These are phyloP conservation scores for Steinernema scapterisci DNA, from an alignment of 2,888 invertebrate genomes.

Conservation along the genomic window DNA sequence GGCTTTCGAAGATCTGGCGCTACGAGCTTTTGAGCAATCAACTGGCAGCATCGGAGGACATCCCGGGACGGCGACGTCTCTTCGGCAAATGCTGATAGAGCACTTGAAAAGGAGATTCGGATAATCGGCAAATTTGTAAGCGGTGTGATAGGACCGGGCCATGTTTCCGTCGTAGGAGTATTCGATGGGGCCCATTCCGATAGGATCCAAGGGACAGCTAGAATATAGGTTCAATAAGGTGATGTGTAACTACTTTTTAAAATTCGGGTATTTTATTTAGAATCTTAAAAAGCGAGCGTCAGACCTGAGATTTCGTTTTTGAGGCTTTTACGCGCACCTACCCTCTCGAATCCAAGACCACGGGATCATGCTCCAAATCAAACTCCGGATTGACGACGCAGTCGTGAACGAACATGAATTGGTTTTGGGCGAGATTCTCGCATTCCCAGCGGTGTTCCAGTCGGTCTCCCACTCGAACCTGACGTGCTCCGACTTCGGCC, in stretches of 20 bases:
- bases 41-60: not conserved
- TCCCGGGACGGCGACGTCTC: slow-evolving; percentile 25
- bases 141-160: slow-evolving; percentile 33
- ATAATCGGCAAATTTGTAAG: slow-evolving; percentile 39
- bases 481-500: slow-evolving; percentile 5
- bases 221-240: not conserved
- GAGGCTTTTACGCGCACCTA: too few relatives aligned
- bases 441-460: slow-evolving; percentile 37
- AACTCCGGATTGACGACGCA: slow-evolving; percentile 42
- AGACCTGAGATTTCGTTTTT: too few relatives aligned
- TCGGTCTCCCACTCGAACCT: slow-evolving; percentile 35
- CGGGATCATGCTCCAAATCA: slow-evolving; percentile 13
- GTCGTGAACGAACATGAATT: slow-evolving; percentile 39
- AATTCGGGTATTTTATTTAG: too few relatives aligned
- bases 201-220: slow-evolving; percentile 28
- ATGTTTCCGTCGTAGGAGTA: slow-evolving; percentile 42
- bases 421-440: slow-evolving; percentile 1
- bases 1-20: not conserved
- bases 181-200: slow-evolving; percentile 37
- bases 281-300: too few relatives aligned
- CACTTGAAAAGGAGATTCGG: slow-evolving; percentile 38
- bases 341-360: slow-evolving; percentile 10
- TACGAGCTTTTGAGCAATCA: slow-evolving; percentile 1
- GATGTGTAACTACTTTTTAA: not conserved
- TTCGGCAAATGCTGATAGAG: slow-evolving; percentile 33